Conservation (phyloP, 1,140 invertebrate genomes). For the Eriosoma lanigerum region DNA sequence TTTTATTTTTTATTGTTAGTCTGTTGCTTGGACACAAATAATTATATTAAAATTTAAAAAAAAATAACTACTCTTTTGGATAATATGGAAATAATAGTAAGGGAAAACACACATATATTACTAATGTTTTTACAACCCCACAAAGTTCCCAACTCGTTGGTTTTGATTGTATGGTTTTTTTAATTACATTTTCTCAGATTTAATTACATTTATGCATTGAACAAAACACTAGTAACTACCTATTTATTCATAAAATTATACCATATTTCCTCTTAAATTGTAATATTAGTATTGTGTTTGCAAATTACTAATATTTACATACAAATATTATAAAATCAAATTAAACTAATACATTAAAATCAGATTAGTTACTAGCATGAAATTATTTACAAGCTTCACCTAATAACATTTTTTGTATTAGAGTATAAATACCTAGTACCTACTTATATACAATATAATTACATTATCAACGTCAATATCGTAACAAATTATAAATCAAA, state of each 20-base stretch:
- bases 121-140: neutral
- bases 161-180: conserved; percentile 6
- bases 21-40: neutral
- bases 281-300: neutral
- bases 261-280: neutral
- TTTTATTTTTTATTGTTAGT: neutral
- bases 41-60: neutral
- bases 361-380: too few relatives aligned
- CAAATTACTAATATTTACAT: neutral
- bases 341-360: too few relatives aligned
- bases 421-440: too few relatives aligned
- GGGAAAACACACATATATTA: neutral
- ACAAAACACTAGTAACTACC: neutral
- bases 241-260: neutral
- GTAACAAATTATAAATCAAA: too few relatives aligned
- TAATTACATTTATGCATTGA: neutral
- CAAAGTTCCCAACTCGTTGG: neutral
- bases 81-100: neutral
- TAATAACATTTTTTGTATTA: too few relatives aligned
- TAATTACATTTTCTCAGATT: conserved; percentile 7
- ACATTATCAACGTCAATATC: too few relatives aligned
- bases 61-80: neutral
- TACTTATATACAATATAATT: too few relatives aligned
- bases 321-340: neutral
- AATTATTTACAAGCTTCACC: too few relatives aligned